These are phyloP conservation scores for Astyanax mexicanus DNA, from an alignment of 2,797 vertebrate genomes.

Conservation along the genomic window DNA sequence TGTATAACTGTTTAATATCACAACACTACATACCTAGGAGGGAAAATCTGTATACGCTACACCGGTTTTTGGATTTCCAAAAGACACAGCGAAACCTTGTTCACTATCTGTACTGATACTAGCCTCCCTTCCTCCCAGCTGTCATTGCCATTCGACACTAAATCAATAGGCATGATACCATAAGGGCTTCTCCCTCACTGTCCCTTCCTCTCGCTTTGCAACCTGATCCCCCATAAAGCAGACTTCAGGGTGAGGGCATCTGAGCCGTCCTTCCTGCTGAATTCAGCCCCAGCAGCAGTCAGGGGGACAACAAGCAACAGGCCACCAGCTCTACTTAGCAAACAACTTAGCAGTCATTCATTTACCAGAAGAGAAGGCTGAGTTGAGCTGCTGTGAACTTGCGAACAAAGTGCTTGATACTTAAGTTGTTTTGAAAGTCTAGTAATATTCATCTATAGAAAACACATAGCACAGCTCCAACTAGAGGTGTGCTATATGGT, in stretches of 20 bases:
- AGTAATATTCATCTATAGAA: too few species aligned
- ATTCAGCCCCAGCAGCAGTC: constrained; percentile 56
- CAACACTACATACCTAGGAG: not conserved
- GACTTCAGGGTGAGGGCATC: constrained; percentile 51
- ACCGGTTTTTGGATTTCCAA: not conserved
- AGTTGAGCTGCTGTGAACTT: not conserved
- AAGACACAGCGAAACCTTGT: constrained; percentile 26
- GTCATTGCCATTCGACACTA: constrained; percentile 48
- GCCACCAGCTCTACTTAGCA: constrained; percentile 45
- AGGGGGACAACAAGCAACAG: constrained; percentile 42
- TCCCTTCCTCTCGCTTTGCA: constrained; percentile 51
- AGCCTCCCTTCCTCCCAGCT: constrained; percentile 31
- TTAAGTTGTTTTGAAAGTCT: not conserved
- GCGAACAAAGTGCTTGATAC: not conserved
- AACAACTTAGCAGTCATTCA: constrained; percentile 41
- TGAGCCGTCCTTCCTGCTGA: constrained; percentile 63
- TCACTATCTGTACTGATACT: not conserved
- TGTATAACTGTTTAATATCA: not conserved
- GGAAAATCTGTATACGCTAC: not conserved
- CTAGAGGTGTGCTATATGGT: too few species aligned
- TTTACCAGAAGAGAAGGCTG: not conserved
- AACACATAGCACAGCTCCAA: too few species aligned
- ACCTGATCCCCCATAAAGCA: constrained; percentile 61
- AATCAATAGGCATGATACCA: constrained; percentile 56
- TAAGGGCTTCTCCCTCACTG: constrained; percentile 33